Evolutionary conservation across 1,140 invertebrate genomes (phyloP), one percentile per base, ranked within the genome.

Genomic region (Drosophila bocki): DNA sequence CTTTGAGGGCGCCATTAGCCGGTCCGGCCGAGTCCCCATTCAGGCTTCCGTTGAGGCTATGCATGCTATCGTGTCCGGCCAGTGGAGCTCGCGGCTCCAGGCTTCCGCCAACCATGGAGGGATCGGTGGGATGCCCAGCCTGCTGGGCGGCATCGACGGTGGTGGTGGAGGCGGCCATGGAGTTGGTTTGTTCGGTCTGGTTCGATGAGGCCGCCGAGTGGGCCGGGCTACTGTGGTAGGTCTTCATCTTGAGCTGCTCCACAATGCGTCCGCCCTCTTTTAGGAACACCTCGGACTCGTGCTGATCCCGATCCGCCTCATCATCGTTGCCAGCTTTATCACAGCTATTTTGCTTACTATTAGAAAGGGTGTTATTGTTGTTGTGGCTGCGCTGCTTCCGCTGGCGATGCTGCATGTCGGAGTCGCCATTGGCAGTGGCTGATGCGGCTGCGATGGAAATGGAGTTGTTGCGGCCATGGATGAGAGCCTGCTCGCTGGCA

Each of bases 331-430:
- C 75, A 83, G 75, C 70, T 78, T 83, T 92, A 86, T 91, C 86
- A 87, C 85, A 90, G 85, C 74, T 84, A 63, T 81, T 72, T 83
- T 78, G 78, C 78, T 85, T 85, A 85, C 33, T 53, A 75, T 51
- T 85, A 78, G 60, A 81, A 35, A 69, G 79, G 62, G 53, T 64
- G 44, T 87, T 91, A 57, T 91, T 92, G 65, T 91, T 81, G 42
- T 77, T 72, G 64, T 71, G 76, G 61, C 44, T 65, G 35, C 78
- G 78, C 60, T 82, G 87, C 56, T 92, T 92, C 11, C 91, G 88
- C 60, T 91, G 91, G 39, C 91, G 91, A 60, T 92, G 91, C 58
- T 91, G 88, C 91, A 92, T 92, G 53, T 92, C 90, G 33, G 88
- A 63, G 48, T 72, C 68, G 19, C 62, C 79, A 37, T 70, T 86